Evolutionary conservation across 2,888 invertebrate species (phyloP), one percentile per base, ranked within the genome.

Genomic region (Rhimphoctona megacephalus): DNA sequence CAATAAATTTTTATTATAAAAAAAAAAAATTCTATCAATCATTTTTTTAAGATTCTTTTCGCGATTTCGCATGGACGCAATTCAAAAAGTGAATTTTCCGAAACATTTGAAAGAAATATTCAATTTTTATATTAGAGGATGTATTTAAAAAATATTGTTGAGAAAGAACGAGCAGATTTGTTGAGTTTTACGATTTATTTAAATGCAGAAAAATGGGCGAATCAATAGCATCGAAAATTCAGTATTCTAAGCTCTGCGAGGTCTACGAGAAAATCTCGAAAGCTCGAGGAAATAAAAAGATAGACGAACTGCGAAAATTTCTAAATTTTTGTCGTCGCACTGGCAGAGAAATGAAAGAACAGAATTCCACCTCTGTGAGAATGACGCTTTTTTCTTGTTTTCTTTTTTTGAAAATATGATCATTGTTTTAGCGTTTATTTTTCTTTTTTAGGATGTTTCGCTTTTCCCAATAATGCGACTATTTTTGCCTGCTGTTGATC

Each of bases 391-490:
- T 19, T 52, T 67, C 9, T 73, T 49, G 1, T 39, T 61, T 69
- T 25, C 43, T 17, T 36, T 52, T 36, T 1, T 17, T 6, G 69
- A 9, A 39, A 7, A 39, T 1, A 7, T 39, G 39, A 7, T 1
- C 7, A 9, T 9, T 39, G 39, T 39, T 7, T 9, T 39, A 39
- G 39, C 46, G n/a, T 78, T 85, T 70, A 78, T 84, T 87, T 77
- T 73, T 81, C 69, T 85, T 87, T 85, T 87, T 89, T 93, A 96
- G 95, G 95, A 95, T 87, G 94, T 94, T 57, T 96, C 95, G 85
- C 95, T 97, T 85, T 98, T 96, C 94, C 96, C 97, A 9, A 95
- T 98, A 64, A 92, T 99, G 89, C 96, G 99, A 88, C 95, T 99
- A 49, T 94, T 99, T 14, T 91, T 99, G 43, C 98, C 99, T 0